These are phyloP conservation scores for Drosophila recens DNA, from an alignment of 2,888 invertebrate genomes.

Conservation along the genomic window DNA sequence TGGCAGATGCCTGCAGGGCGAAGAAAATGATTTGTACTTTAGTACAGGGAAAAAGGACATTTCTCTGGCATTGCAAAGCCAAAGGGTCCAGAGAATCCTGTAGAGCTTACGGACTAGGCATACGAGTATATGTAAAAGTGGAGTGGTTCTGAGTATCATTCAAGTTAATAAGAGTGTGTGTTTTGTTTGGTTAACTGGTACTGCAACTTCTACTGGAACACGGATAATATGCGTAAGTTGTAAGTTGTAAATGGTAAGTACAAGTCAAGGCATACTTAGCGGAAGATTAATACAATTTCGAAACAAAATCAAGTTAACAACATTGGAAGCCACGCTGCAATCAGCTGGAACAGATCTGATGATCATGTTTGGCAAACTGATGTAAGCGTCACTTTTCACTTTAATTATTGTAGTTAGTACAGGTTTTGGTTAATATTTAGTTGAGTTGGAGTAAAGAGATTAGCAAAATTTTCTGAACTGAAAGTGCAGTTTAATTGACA, in stretches of 20 bases:
- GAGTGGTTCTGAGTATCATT: slow-evolving; percentile 49
- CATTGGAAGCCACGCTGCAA: slow-evolving; percentile 35
- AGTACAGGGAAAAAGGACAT: slow-evolving; percentile 2
- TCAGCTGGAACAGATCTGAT: slow-evolving; percentile 42
- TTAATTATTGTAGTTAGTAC: slow-evolving; percentile 16
- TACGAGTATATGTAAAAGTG: slow-evolving; percentile 25
- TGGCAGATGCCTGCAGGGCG: slow-evolving; percentile 68
- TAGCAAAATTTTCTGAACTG: slow-evolving; percentile 30
- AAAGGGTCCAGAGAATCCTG: slow-evolving; percentile 17
- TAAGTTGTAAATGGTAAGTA: slow-evolving; percentile 31
- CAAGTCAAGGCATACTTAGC: slow-evolving; percentile 58
- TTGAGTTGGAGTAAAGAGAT: slow-evolving; percentile 41
- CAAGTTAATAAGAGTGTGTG: slow-evolving; percentile 39
- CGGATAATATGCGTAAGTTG: slow-evolving; percentile 40
- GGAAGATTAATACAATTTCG: slow-evolving; percentile 42
- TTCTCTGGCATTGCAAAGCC: slow-evolving; percentile 27
- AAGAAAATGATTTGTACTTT: slow-evolving; percentile 21
- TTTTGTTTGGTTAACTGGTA: slow-evolving; percentile 48
- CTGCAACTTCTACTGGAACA: slow-evolving; percentile 78
- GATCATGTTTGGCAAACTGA: slow-evolving; percentile 33
- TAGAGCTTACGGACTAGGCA: slow-evolving; percentile 26
- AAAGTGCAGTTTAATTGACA: slow-evolving; percentile 57
- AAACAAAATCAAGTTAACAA: slow-evolving; percentile 64
- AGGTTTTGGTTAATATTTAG: slow-evolving; percentile 25
- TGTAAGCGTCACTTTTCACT: slow-evolving; percentile 33